phyloP scores from a whole-genome alignment of 2,888 invertebrate genomes.

The Pristionchus maxplancki region DNA sequence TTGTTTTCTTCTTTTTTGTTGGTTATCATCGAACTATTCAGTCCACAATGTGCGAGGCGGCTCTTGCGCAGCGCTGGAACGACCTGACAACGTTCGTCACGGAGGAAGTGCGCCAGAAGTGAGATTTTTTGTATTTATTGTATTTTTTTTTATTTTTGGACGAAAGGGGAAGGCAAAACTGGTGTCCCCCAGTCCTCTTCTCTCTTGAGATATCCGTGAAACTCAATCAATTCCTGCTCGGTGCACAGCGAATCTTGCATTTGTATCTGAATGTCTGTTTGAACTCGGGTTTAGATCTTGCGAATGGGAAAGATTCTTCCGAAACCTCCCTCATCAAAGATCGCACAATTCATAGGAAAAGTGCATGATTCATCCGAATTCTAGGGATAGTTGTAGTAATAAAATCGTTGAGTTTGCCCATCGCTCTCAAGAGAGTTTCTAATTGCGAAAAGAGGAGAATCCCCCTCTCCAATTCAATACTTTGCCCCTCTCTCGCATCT shows the following conservation, averaged over 20 bases:
- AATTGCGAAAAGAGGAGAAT: background rate
- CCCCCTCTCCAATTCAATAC: constrained; percentile 15
- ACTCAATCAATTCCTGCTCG: background rate
- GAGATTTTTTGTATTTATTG: constrained; percentile 29
- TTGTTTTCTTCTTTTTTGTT: too few species aligned
- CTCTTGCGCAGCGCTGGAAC: constrained; percentile 55
- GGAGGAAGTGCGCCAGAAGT: constrained; percentile 53
- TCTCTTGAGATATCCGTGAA: background rate
- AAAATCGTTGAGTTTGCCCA: background rate
- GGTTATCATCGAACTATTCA: too few species aligned
- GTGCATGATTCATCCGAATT: too few species aligned
- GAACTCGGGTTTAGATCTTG: background rate
- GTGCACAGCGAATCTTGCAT: background rate
- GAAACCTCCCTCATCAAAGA: too few species aligned
- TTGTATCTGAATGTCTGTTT: background rate
- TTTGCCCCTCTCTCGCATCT: background rate
- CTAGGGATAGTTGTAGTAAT: background rate
- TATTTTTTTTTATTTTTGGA: background rate
- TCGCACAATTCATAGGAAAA: too few species aligned
- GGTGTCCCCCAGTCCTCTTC: too few species aligned
- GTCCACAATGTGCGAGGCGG: constrained; percentile 22
- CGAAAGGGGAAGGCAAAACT: background rate
- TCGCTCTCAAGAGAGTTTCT: background rate
- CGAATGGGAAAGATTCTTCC: background rate
- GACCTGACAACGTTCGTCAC: constrained; percentile 58